A percentile compares a stretch with the other conserved stretches of the same genome.
phyloP scores from a whole-genome alignment of 2,113 vertebrate species.

The Gadus chalcogrammus region DNA sequence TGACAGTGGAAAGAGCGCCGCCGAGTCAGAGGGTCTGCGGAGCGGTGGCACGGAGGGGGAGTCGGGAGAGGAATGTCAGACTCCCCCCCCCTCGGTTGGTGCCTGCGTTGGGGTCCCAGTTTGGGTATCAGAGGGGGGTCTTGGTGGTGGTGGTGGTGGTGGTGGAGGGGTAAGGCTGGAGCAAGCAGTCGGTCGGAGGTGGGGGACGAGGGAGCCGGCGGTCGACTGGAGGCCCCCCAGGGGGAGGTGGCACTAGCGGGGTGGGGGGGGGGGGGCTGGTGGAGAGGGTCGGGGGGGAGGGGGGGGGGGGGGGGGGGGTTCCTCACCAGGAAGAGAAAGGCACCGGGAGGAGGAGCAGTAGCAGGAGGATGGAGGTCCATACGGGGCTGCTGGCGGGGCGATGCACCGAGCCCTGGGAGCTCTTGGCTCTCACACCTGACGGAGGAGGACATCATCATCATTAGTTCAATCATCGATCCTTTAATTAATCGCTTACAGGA shows the following conservation, averaged over 20 bases:
- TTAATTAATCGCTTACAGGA: no score
- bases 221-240: slow-evolving; percentile 37
- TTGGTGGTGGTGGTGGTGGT: slow-evolving; percentile 29
- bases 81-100: neutral
- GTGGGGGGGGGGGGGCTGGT: slow-evolving; percentile 33
- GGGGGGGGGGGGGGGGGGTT: slow-evolving; percentile 44
- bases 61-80: slow-evolving; percentile 16
- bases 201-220: no score
- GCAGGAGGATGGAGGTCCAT: slow-evolving; percentile 77
- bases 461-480: no score
- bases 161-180: slow-evolving; percentile 9
- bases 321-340: slow-evolving; percentile 86
- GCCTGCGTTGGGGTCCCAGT: neutral
- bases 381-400: slow-evolving; percentile 61
- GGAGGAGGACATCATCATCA: neutral
- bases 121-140: slow-evolving; percentile 16
- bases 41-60: slow-evolving; percentile 23
- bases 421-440: slow-evolving; percentile 90
- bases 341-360: slow-evolving; percentile 81
- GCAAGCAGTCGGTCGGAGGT: no score
- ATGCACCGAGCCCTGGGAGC: slow-evolving; percentile 78
- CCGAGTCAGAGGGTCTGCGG: slow-evolving; percentile 31
- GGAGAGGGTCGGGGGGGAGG: slow-evolving; percentile 50
- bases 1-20: slow-evolving; percentile 45
- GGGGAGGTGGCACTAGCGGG: slow-evolving; percentile 53